Evolutionary conservation across 1,140 invertebrate species (phyloP).

Genomic region (Ectropis grisescens): DNA sequence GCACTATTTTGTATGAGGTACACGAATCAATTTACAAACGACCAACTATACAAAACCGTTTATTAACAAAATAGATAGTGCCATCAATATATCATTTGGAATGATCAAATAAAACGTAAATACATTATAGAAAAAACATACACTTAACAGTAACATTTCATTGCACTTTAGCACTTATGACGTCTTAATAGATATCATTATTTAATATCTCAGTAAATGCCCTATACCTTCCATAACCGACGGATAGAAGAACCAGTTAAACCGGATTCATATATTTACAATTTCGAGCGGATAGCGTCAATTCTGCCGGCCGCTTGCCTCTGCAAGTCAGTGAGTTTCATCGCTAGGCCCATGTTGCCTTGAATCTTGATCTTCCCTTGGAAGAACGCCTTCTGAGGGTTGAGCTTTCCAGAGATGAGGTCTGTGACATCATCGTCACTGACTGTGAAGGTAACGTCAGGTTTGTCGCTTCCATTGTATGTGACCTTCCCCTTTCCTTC

Average conservation of each 20-base stretch:
- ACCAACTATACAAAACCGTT: slow-evolving; percentile 21
- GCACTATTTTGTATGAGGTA: no score
- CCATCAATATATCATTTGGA: slow-evolving; percentile 27
- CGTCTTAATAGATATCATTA: no score
- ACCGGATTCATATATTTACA: slow-evolving; percentile 71
- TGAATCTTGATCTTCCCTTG: slow-evolving; percentile 96
- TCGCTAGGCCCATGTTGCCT: slow-evolving; percentile 95
- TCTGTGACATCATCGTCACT: slow-evolving; percentile 89
- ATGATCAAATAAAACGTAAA: slow-evolving; percentile 28
- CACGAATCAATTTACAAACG: no score
- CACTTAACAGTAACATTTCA: no score
- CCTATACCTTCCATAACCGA: slow-evolving; percentile 18
- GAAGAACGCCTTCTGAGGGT: slow-evolving; percentile 97
- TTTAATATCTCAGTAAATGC: no score
- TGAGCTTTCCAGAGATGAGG: slow-evolving; percentile 90
- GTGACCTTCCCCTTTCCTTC: slow-evolving; percentile 87
- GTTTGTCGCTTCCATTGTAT: slow-evolving; percentile 86
- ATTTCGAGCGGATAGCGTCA: slow-evolving; percentile 79
- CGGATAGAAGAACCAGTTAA: slow-evolving; percentile 7
- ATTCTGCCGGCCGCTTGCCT: slow-evolving; percentile 79
- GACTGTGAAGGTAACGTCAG: slow-evolving; percentile 92
- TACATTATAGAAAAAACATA: no score
- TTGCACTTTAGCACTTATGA: neutral
- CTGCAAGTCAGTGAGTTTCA: slow-evolving; percentile 93
- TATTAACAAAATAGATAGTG: slow-evolving; percentile 31